Base-by-base conservation (phyloP, 1,140 invertebrate genomes). In the Cardiocondyla obscurior region DNA sequence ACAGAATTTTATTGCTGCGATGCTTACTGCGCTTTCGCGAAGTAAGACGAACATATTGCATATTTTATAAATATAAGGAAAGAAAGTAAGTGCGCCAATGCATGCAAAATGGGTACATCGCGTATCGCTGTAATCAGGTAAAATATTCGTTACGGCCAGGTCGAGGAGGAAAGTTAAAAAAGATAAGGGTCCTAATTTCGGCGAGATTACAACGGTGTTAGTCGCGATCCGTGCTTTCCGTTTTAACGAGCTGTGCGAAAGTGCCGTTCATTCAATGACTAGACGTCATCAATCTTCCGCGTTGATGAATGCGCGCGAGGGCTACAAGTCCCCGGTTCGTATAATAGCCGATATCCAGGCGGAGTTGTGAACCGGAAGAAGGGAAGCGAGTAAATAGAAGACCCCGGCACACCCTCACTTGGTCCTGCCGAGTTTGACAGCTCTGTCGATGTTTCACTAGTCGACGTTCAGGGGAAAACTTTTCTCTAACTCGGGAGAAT, bases 391-490 rank as follows among this genome's bases (percentile, higher is more conserved):
- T 14, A 19, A 53, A 53, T n/a, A 64, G 14, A 19, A 28, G 42
- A 76, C 28, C 7, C 7, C 30, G 44, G 8, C n/a, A 76, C 60
- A 62, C 30, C 39, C 8, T 25, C 30, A 19, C 19, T 64, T 64
- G 19, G 30, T 28, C 58, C 64, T 44, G 8, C 39, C 14, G 30
- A 76, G 42, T 76, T 76, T 49, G 57, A 76, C 30, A 22, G 58
- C 42, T 62, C 19, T 36, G 42, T 49, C 58, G 16, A 62, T 64
- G 33, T 72, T 72, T 42, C 51, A 39, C 14, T 53, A 33, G 30
- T 28, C 28, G 36, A 25, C 1, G 12, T n/a, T 46, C 39, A n/a
- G n/a, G 36, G n/a, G n/a, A 2, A 62, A 76, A 62, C 39, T 74
- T 57, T 39, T 73, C 55, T 58, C 22, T 28, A 62, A 8, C 55